Evolutionary conservation across 2,113 vertebrate genomes (phyloP).

Genomic region (Stegastes partitus): DNA sequence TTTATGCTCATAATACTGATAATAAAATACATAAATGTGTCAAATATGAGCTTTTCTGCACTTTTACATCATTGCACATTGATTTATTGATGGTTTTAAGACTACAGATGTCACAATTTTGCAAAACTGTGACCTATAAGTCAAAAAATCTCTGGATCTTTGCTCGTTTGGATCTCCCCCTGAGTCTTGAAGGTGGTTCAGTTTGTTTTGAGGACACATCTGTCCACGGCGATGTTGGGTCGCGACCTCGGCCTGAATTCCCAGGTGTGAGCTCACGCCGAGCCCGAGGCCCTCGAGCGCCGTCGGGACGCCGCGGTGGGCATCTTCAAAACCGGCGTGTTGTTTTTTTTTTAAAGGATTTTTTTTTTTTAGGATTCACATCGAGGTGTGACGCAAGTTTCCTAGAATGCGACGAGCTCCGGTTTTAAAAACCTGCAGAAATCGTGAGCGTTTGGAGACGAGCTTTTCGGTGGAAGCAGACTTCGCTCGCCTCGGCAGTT

Average conservation of each 20-base stretch:
- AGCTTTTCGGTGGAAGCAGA: conserved; percentile 35
- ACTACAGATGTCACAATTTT: not conserved
- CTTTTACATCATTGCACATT: not conserved
- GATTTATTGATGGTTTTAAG: not conserved
- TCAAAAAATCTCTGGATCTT: not conserved
- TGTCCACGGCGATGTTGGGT: conserved; percentile 66
- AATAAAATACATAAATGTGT: no score
- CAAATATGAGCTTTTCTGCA: not conserved
- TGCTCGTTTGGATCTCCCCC: conserved; percentile 9
- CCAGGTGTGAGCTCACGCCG: conserved; percentile 73
- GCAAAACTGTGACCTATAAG: not conserved
- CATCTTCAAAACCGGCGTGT: conserved; percentile 46
- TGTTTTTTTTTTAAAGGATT: no score
- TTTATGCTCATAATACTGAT: no score
- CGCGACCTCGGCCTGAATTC: conserved; percentile 59
- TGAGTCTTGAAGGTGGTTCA: conserved; percentile 51
- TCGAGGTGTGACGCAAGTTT: not conserved
- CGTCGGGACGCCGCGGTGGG: conserved; percentile 39
- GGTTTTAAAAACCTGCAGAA: no score
- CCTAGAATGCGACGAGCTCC: no score
- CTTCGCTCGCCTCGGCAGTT: conserved; percentile 68
- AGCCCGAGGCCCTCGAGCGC: conserved; percentile 44
- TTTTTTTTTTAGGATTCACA: no score
- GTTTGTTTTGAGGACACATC: conserved; percentile 66
- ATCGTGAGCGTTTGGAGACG: no score